phyloP scores from a whole-genome alignment of 2,113 vertebrate species.

The Polyodon spathula region DNA sequence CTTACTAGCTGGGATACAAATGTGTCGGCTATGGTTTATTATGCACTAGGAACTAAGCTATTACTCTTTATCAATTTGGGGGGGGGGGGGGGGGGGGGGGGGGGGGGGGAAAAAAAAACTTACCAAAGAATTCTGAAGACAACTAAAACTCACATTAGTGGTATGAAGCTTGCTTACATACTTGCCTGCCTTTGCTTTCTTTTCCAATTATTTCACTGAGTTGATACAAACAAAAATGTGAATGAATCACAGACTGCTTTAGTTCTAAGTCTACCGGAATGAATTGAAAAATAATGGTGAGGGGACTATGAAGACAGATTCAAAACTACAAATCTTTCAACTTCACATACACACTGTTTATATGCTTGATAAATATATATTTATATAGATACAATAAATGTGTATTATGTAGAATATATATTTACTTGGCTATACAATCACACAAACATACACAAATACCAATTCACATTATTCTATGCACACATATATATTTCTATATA shows the following conservation, averaged over 20 bases:
- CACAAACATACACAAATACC: constrained; percentile 7
- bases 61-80: no score
- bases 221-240: constrained; percentile 20
- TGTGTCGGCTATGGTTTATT: no score
- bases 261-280: constrained; percentile 3
- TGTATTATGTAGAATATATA: no score
- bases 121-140: not conserved
- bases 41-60: no score
- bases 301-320: constrained; percentile 8
- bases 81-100: no score
- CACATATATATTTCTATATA: constrained; percentile 1
- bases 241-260: constrained; percentile 14
- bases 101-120: not conserved
- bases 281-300: constrained; percentile 1
- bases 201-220: constrained; percentile 22
- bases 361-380: no score
- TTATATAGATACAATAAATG: no score
- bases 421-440: constrained; percentile 1
- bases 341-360: constrained; percentile 9
- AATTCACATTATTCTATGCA: not conserved
- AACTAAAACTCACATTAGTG: not conserved
- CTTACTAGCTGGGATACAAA: no score
- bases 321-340: not conserved
- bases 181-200: constrained; percentile 39
- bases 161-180: constrained; percentile 29